Base-by-base conservation (phyloP, 1,140 invertebrate species). In the Procambarus virginalis region DNA sequence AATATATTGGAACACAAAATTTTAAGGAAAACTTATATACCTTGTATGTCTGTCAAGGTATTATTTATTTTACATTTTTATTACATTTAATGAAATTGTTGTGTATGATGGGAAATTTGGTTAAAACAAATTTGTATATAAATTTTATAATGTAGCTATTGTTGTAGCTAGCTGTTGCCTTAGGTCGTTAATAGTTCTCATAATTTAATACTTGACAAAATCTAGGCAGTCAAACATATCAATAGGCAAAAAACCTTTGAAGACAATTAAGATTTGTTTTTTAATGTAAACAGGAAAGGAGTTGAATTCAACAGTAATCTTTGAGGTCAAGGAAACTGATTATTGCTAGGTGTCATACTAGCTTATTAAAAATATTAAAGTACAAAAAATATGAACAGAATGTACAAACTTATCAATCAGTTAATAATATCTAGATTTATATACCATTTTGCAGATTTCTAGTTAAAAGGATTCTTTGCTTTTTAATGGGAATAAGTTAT, bases 361-460 rank as follows among this genome's bases (percentile, higher is more conserved):
- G 45, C 77, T 5, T 49, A 49, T 51, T 70, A 48, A 79, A 80
- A 77, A 10, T 68, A 81, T 70, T 68, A 73, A 22, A 86, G 77
- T 80, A 86, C 85, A 87, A 87, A 87, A 34, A 45, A 55, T 78
- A 60, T 34, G 48, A 87, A 81, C 86, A 22, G 46, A 80, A 80
- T 87, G 86, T 87, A 87, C 86, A 87, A 87, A 87, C 8, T 80
- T 64, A 49, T 81, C 78, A 87, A 87, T 87, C 77, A 87, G 86
- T 80, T 87, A 22, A 51, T 87, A 80, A 55, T 55, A 68, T 87
- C 48, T 81, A 87, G 77, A 87, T 87, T 87, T 87, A 60, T 82
- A 73, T 82, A 82, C 58, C 68, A 55, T 82, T 82, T 82, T 82
- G 51, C 45, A 81, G 45, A 64, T 51, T 82, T 82, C n/a, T 68